Evolutionary conservation across 2,888 invertebrate species (phyloP).

Genomic region (Odontocerum albicorne): DNA sequence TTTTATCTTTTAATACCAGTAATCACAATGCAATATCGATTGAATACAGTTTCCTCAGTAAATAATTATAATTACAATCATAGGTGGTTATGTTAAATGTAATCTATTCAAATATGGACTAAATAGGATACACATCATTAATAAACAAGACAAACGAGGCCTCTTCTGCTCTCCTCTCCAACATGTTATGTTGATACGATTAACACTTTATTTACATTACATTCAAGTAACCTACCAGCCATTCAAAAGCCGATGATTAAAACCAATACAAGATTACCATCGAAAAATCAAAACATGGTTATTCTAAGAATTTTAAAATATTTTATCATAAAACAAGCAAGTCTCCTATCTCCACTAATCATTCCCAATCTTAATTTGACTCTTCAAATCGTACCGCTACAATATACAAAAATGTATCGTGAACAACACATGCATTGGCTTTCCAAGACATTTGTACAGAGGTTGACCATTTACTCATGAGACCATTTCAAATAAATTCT

Average conservation of each 20-base stretch:
- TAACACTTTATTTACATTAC: slow-evolving; percentile 7
- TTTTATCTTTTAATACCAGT: slow-evolving; percentile 31
- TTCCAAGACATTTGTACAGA: too few relatives aligned
- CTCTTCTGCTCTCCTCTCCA: slow-evolving; percentile 21
- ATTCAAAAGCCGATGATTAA: slow-evolving; percentile 7
- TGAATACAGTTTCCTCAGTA: slow-evolving; percentile 19
- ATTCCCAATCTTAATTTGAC: slow-evolving; percentile 10
- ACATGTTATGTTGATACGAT: slow-evolving; percentile 2
- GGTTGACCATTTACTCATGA: too few relatives aligned
- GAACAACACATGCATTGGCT: too few relatives aligned
- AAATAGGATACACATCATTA: slow-evolving; percentile 29
- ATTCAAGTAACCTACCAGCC: slow-evolving; percentile 3
- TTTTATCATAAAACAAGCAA: slow-evolving; percentile 8
- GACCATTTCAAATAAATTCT: too few relatives aligned
- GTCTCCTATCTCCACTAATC: slow-evolving; percentile 3
- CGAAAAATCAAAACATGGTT: slow-evolving; percentile 10
- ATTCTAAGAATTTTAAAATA: slow-evolving; percentile 4
- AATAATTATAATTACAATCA: slow-evolving; percentile 13
- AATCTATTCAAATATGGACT: slow-evolving; percentile 21
- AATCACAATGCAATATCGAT: slow-evolving; percentile 30
- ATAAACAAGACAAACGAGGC: slow-evolving; percentile 23
- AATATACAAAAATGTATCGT: too few relatives aligned
- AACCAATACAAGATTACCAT: not conserved
- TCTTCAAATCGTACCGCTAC: too few relatives aligned
- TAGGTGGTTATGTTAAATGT: slow-evolving; percentile 23